Evolutionary conservation across 1,140 invertebrate genomes (phyloP).

Genomic region (Macrocentrus cingulum): DNA sequence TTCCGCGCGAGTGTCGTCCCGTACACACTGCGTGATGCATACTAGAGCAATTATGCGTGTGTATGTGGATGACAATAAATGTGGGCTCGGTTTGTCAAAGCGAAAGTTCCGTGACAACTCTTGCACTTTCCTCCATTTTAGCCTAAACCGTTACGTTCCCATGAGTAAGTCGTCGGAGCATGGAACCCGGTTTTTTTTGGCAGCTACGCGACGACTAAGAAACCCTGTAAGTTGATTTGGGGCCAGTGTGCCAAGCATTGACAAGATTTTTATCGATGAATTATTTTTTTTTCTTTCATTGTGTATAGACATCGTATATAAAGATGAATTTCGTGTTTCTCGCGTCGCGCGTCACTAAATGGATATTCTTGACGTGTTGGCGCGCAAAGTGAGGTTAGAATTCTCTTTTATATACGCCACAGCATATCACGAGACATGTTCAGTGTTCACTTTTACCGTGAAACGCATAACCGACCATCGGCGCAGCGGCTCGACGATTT

Average conservation of each 20-base stretch:
- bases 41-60: not conserved
- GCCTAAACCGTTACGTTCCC: slow-evolving; percentile 30
- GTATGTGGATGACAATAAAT: not conserved
- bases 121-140: slow-evolving; percentile 27
- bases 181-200: slow-evolving; percentile 28
- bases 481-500: slow-evolving; percentile 26
- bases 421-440: slow-evolving; percentile 32
- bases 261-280: slow-evolving; percentile 4
- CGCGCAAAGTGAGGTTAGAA: no score
- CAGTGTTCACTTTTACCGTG: slow-evolving; percentile 53
- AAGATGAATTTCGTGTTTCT: not conserved
- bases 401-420: slow-evolving; percentile 6
- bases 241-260: slow-evolving; percentile 33
- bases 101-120: slow-evolving; percentile 26
- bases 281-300: not conserved
- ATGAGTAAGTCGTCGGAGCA: slow-evolving; percentile 26
- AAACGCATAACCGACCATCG: slow-evolving; percentile 28
- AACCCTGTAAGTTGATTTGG: slow-evolving; percentile 25
- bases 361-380: no score
- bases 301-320: not conserved
- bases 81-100: slow-evolving; percentile 16
- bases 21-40: not conserved
- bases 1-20: not conserved
- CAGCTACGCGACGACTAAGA: slow-evolving; percentile 8
- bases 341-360: no score